Evolutionary conservation across 2,113 vertebrate species (phyloP).

Genomic region (Carettochelys insculpta): DNA sequence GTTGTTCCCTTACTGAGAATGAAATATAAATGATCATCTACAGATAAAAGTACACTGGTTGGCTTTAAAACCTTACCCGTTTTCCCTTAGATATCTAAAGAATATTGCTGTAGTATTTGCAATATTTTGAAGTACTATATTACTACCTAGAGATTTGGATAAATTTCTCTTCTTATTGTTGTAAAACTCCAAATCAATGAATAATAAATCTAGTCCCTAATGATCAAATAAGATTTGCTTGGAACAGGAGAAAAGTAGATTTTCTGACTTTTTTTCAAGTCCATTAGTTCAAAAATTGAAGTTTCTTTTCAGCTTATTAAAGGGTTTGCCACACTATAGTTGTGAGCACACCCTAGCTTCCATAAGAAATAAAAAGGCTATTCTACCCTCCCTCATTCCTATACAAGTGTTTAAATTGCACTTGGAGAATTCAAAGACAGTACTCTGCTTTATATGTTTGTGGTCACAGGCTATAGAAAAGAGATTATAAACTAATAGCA

Average conservation of each 20-base stretch:
- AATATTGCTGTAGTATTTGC: neutral
- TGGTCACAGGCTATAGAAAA: neutral
- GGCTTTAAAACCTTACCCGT: neutral
- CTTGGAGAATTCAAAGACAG: neutral
- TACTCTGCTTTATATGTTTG: neutral
- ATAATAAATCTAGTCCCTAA: neutral
- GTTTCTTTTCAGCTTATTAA: rapidly evolving
- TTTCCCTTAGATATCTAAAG: neutral
- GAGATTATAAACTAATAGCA: neutral
- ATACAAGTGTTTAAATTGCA: neutral
- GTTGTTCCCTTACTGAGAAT: neutral
- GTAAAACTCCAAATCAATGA: neutral
- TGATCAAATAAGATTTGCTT: neutral
- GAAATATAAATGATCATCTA: neutral
- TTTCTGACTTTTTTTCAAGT: neutral
- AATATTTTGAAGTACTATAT: neutral
- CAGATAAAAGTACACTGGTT: neutral
- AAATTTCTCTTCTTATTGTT: neutral
- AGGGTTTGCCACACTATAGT: neutral
- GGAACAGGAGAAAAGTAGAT: neutral
- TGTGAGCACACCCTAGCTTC: neutral
- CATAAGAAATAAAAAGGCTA: neutral
- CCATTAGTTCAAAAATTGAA: neutral
- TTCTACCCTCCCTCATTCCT: neutral
- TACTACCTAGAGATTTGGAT: neutral